phyloP scores from a whole-genome alignment of 2,113 vertebrate genomes.

The Columbina picui region DNA sequence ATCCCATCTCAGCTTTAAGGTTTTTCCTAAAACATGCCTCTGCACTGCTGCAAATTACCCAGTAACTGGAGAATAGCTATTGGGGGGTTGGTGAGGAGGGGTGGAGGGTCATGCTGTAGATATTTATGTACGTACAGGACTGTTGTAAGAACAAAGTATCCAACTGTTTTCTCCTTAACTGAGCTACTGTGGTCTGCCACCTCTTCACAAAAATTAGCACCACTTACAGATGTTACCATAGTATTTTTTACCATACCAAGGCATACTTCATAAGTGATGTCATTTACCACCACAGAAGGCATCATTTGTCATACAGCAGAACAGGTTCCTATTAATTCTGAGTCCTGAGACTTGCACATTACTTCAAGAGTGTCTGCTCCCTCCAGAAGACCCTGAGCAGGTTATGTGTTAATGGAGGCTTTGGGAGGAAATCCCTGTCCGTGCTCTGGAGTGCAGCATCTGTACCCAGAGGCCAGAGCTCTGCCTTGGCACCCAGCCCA shows the following conservation, averaged over 20 bases:
- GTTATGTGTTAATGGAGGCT: not conserved
- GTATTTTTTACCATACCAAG: not conserved
- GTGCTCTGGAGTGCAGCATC: not conserved
- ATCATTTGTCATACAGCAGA: not conserved
- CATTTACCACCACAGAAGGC: not conserved
- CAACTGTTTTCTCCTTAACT: not conserved
- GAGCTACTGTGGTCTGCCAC: not conserved
- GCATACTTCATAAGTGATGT: not conserved
- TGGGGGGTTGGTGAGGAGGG: too few species aligned
- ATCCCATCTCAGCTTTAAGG: not conserved
- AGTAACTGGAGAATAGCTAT: not conserved
- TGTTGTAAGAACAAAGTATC: not conserved
- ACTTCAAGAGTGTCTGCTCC: not conserved
- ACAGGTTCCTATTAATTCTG: not conserved
- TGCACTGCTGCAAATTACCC: not conserved
- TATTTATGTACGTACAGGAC: not conserved
- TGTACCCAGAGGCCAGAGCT: not conserved
- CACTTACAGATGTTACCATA: not conserved
- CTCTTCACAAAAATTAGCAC: conserved; percentile 2
- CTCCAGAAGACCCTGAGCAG: not conserved
- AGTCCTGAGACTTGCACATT: not conserved
- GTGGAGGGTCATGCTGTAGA: not conserved
- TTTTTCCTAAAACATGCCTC: not conserved
- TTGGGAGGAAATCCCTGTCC: not conserved
- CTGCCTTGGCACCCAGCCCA: not conserved